Base-by-base conservation (phyloP, 2,797 vertebrate genomes). In the Crypturellus tataupa region DNA sequence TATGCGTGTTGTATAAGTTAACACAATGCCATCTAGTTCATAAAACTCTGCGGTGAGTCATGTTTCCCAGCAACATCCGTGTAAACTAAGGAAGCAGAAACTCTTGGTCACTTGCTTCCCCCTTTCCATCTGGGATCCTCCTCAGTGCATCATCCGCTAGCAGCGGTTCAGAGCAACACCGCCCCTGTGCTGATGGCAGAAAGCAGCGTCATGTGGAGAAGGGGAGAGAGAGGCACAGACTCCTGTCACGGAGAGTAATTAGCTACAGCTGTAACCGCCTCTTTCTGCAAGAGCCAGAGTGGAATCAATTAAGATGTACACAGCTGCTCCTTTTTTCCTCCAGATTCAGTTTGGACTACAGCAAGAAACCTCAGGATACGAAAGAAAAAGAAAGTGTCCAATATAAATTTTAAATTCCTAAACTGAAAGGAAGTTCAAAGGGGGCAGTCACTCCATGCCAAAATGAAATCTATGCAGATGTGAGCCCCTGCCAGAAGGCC, bases 31-130 rank as follows among this genome's bases (percentile, higher is more conserved):
- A 78, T 71, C 91, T 40, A 75, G 84, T 75, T 92, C 90, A 73
- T 75, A 79, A 59, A 79, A 80, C 90, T 42, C 70, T 29, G 78
- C 64, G n/a, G 85, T 90, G 90, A 93, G 79, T 95, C 95, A 93
- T 6, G 76, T 78, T 71, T 76, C 76, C 85, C 70, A 65, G 92
- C 65, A 91, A 67, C 77, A 18, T 21, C 86, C 79, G 5, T 46
- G 37, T 2, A 20, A 62, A 78, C 63, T 10, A 42, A 1, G 13
- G 90, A 91, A 91, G 73, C 59, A 92, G 82, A 75, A 91, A 91
- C 39, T 87, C 80, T 85, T 73, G 63, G 80, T 95, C 92, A 83
- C 55, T 95, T 55, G 65, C 89, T 89, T 85, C 90, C 12, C 40
- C n/a, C 29, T 87, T 72, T 89, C 64, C 78, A 91, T 68, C 58